These are phyloP conservation scores for Criorhina ranunculi DNA, from an alignment of 2,888 invertebrate species.

Conservation along the genomic window DNA sequence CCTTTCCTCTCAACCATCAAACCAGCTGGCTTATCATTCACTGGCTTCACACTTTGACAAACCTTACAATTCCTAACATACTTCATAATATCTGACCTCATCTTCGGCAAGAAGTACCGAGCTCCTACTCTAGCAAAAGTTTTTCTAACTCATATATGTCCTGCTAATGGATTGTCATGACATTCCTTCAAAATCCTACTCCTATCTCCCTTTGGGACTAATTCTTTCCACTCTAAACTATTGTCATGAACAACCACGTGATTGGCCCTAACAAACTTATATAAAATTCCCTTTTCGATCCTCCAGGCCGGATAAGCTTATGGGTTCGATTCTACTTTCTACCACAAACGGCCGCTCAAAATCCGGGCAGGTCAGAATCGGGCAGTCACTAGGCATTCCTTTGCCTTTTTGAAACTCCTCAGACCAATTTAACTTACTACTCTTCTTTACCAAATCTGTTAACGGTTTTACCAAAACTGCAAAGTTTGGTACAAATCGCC, in stretches of 20 bases:
- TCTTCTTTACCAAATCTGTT: background rate
- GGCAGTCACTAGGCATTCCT: background rate
- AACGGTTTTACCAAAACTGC: background rate
- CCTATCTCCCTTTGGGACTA: background rate
- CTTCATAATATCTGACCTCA: background rate
- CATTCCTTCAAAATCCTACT: background rate
- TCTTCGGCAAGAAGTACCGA: slow-evolving; percentile 7
- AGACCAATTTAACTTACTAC: too few relatives aligned
- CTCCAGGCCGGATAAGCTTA: background rate
- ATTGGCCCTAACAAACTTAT: background rate
- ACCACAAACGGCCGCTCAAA: background rate
- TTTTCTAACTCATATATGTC: slow-evolving; percentile 24
- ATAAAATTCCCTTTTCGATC: background rate
- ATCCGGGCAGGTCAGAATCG: background rate
- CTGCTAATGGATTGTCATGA: slow-evolving; percentile 15
- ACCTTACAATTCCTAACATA: too few relatives aligned
- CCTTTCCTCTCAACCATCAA: too few relatives aligned
- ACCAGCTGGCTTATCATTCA: too few relatives aligned
- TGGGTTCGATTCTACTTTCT: too few relatives aligned
- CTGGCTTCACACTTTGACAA: too few relatives aligned
- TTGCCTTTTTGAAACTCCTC: background rate
- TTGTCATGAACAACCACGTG: slow-evolving; percentile 6
- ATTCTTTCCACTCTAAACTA: background rate
- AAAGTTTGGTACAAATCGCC: too few relatives aligned
- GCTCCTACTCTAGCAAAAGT: slow-evolving; percentile 18